A percentile compares a stretch with the other conserved stretches of the same genome.
Conservation (phyloP, 2,888 invertebrate species). For the Orchesella flavescens region DNA sequence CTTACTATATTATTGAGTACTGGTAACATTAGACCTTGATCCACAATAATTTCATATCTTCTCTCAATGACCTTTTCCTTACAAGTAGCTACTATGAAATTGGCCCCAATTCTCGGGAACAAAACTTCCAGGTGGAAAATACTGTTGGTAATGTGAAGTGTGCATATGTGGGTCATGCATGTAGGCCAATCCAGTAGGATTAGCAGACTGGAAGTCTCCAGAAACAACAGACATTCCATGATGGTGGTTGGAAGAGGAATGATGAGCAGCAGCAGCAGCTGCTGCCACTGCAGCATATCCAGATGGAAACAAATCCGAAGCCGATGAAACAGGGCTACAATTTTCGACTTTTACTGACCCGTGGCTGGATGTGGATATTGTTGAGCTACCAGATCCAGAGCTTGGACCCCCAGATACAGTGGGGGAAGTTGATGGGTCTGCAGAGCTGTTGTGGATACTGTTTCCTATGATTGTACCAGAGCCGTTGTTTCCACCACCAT, state of each 20-base stretch:
- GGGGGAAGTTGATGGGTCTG: slow-evolving; percentile 13
- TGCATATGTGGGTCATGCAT: slow-evolving; percentile 69
- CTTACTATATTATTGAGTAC: too few species aligned
- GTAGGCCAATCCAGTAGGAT: slow-evolving; percentile 62
- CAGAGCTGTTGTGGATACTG: slow-evolving; percentile 23
- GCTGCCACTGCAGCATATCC: slow-evolving; percentile 52
- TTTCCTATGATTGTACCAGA: slow-evolving; percentile 8
- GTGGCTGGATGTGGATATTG: slow-evolving; percentile 40
- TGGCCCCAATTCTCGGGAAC: slow-evolving; percentile 68
- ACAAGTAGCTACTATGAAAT: slow-evolving; percentile 67
- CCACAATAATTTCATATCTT: too few species aligned
- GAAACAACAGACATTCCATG: slow-evolving; percentile 59
- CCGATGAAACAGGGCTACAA: not conserved
- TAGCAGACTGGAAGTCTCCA: slow-evolving; percentile 65
- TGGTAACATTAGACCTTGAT: too few species aligned
- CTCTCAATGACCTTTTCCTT: not conserved
- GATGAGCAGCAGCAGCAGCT: slow-evolving; percentile 53
- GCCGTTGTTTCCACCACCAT: slow-evolving; percentile 25
- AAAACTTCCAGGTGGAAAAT: slow-evolving; percentile 66
- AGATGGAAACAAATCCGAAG: slow-evolving; percentile 44
- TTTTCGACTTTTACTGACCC: slow-evolving; percentile 49
- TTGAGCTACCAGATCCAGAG: slow-evolving; percentile 22
- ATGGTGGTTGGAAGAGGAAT: slow-evolving; percentile 40
- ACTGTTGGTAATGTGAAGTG: slow-evolving; percentile 68
- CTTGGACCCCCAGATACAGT: slow-evolving; percentile 22